These are phyloP conservation scores for Toxotes chatareus DNA, from an alignment of 2,113 vertebrate genomes.

Conservation along the genomic window DNA sequence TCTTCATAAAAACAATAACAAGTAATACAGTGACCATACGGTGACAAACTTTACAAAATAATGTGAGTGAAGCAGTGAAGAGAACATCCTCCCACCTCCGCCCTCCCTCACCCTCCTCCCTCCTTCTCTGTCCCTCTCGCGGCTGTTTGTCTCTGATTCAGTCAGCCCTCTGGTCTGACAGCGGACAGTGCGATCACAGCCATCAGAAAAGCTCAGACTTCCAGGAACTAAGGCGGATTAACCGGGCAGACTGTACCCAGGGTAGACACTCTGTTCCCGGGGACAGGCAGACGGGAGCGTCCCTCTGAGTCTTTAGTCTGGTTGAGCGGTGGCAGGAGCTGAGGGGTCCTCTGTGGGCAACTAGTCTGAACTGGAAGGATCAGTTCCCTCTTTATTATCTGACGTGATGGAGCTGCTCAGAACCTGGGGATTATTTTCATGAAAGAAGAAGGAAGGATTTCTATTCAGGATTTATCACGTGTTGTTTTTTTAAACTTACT, in stretches of 20 bases:
- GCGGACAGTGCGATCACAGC: slow-evolving; percentile 3
- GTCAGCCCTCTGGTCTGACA: slow-evolving; percentile 20
- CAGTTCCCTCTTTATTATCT: background rate
- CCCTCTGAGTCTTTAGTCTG: background rate
- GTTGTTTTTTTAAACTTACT: background rate
- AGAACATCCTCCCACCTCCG: background rate
- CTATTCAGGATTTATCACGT: background rate
- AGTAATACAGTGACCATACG: background rate
- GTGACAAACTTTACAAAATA: background rate
- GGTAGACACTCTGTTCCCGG: slow-evolving; percentile 25
- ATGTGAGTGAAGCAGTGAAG: background rate
- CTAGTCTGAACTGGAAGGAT: background rate
- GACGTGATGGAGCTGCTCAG: background rate
- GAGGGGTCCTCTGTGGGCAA: background rate
- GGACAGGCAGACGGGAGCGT: background rate
- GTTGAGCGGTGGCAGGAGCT: background rate
- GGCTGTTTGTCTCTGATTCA: slow-evolving; percentile 13
- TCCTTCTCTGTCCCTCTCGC: background rate
- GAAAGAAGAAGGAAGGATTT: too few species aligned
- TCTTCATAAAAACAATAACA: too few species aligned
- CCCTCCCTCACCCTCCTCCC: background rate
- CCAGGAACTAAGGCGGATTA: slow-evolving; percentile 45
- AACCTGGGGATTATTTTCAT: background rate
- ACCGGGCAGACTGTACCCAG: slow-evolving; percentile 8
- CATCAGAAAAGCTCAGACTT: slow-evolving; percentile 28